phyloP scores from a whole-genome alignment of 1,140 invertebrate genomes.

The Apis florea region DNA sequence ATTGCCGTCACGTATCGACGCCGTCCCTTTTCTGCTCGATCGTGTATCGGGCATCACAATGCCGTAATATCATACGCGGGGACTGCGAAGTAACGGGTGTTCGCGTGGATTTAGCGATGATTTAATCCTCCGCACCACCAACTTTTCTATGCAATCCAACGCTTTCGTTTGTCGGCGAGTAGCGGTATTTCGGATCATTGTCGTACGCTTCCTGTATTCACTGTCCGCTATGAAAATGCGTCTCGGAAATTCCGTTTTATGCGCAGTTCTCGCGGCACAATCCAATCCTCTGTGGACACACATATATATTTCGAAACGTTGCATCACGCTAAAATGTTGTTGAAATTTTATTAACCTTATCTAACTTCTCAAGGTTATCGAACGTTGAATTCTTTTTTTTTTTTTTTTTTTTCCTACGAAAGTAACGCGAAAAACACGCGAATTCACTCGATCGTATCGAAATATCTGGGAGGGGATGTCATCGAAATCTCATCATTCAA shows the following conservation, averaged over 20 bases:
- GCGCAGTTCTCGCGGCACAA: neutral
- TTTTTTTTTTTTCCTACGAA: no score
- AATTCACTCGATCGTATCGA: no score
- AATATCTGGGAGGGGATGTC: no score
- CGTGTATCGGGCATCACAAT: conserved; percentile 50
- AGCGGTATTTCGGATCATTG: neutral
- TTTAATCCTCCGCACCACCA: neutral
- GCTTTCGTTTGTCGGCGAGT: neutral
- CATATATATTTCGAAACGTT: no score
- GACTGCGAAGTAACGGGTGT: conserved; percentile 42
- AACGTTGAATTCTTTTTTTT: no score
- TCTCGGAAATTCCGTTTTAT: neutral
- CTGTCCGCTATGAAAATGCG: neutral
- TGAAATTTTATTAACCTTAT: no score
- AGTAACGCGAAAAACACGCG: no score
- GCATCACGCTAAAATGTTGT: no score
- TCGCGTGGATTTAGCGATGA: conserved; percentile 38
- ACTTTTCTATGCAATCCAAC: neutral
- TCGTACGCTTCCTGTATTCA: neutral
- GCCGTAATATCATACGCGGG: conserved; percentile 29
- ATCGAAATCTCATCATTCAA: no score
- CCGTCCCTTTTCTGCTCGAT: conserved; percentile 38
- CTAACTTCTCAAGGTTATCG: no score
- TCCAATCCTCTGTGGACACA: no score
- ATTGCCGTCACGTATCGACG: conserved; percentile 47